Evolutionary conservation across 2,797 vertebrate genomes (phyloP), one percentile per base, ranked within the genome.

Genomic region (Enoplosus armatus): DNA sequence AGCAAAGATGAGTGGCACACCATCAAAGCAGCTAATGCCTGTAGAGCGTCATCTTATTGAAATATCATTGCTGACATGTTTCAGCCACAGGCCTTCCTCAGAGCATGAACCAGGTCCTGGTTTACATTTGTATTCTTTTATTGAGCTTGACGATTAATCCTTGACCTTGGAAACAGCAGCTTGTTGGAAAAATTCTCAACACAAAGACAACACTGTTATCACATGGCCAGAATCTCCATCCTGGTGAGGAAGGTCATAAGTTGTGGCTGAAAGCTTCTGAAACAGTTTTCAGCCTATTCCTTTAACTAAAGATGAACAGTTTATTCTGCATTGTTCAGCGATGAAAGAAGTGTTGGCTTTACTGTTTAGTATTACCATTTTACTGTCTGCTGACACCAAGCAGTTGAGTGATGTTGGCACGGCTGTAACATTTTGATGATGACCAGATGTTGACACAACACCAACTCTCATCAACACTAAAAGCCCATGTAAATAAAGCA

Each of bases 401-500:
- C 59, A 35, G 24, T 11, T 72, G 35, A 72, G 53, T 66, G 45
- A 66, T 79, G 61, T 18, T 66, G 60, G 68, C 60, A 26, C 20
- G 4, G 53, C 58, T 29, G 1, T 7, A 70, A 50, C 35, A 35
- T 72, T 58, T 29, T 65, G 63, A 72, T 45, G 43, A 43, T 35
- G 35, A 53, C n/a, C 75, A 78, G 61, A 72, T 78, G 68, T 53
- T 54, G 48, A 67, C n/a, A 29, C 66, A 58, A 63, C 66, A 58
- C 33, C 26, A 31, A 22, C 26, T 65, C 45, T 51, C 33, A 53
- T 66, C 59, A 51, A 66, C 54, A 48, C 64, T 33, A 51, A 24
- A 48, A 31, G 47, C 43, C 37, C 27, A 31, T 18, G 18, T 60
- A 59, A 65, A 58, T 60, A 33, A 31, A 51, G 61, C 59, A 51